Conservation (phyloP, 2,888 invertebrate species). For the Apeira syringaria region DNA sequence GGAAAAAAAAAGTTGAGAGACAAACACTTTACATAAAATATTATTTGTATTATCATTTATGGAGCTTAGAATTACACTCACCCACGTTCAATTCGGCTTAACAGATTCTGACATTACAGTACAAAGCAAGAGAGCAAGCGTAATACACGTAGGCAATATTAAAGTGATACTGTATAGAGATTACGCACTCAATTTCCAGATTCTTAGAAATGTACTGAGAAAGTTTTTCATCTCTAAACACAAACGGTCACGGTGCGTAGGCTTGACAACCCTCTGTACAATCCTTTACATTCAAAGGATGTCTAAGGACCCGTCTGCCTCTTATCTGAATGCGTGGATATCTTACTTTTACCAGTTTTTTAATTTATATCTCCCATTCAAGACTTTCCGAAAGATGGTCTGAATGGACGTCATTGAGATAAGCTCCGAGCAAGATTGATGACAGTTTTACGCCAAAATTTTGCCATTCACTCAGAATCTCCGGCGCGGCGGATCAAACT, state of each 20-base stretch:
- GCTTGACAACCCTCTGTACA: conserved; percentile 4
- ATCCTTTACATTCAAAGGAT: conserved; percentile 14
- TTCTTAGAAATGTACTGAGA: conserved; percentile 8
- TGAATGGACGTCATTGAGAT: conserved; percentile 59
- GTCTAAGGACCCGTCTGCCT: conserved; percentile 7
- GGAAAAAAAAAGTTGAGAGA: too few species aligned
- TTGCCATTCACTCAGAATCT: conserved; percentile 52
- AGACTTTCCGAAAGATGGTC: conserved; percentile 45
- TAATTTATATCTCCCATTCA: conserved; percentile 50
- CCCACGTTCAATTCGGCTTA: not conserved
- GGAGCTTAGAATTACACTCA: not conserved
- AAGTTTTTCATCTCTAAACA: conserved; percentile 14
- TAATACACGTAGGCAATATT: too few species aligned
- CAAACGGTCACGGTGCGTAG: conserved; percentile 18
- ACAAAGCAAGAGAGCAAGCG: too few species aligned
- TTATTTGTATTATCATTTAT: not conserved
- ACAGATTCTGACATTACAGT: conserved; percentile 7
- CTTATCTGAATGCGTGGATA: conserved; percentile 9
- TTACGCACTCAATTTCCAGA: conserved; percentile 5
- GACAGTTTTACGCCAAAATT: conserved; percentile 50
- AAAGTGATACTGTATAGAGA: conserved; percentile 13
- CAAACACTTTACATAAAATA: too few species aligned
- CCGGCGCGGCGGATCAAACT: conserved; percentile 43
- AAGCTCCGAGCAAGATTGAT: conserved; percentile 63
- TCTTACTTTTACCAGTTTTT: conserved; percentile 22